Base-by-base conservation (phyloP, 2,797 vertebrate species). In the Chromobotia macracanthus region DNA sequence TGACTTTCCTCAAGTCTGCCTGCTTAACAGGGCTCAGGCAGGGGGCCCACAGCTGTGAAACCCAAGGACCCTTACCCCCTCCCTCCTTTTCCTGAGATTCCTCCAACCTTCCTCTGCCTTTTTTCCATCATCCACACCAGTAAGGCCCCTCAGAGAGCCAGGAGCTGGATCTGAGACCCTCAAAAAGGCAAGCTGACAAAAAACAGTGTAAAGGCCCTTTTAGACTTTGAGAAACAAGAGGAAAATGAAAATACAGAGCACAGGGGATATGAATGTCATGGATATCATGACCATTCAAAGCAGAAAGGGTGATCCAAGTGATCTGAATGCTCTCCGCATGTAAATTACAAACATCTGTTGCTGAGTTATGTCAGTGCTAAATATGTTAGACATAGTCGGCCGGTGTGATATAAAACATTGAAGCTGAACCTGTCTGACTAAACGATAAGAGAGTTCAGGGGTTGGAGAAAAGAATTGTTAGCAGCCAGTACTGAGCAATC, bases 161-260 rank as follows among this genome's bases (percentile, higher is more conserved):
- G 35, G 16, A 76, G 51, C n/a, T 9, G 31, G 35, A 41, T 44
- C 18, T 11, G 64, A 46, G 10, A 92, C 93, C 92, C 94, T 92
- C 89, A 84, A 95, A 94, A 95, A 95, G 88, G 84, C 48, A 28
- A 76, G 84, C 91, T 96, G 95, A 96, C 94, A 95, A 94, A 97
- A 96, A 95, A 81, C 95, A 96, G 95, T 90, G 91, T 87, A 94
- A 94, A 94, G 92, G 87, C 82, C 88, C 18, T 55, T 64, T 19
- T 53, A 7, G 28, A 64, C 41, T 61, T 5, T 60, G 23, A 70
- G 89, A 91, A 87, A 87, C 83, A 87, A 87, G 86, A 72, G 56
- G 87, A 90, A 88, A 85, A 89, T 85, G 86, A 89, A 87, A 72
- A 38, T 31, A 66, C 25, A 60, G 15, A 77, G 82, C 86, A 87